Percentiles rank a stretch among this genome's conserved stretches.
Evolutionary conservation across 2,113 vertebrate genomes (phyloP).

Genomic region (Rhizomys pruinosus): DNA sequence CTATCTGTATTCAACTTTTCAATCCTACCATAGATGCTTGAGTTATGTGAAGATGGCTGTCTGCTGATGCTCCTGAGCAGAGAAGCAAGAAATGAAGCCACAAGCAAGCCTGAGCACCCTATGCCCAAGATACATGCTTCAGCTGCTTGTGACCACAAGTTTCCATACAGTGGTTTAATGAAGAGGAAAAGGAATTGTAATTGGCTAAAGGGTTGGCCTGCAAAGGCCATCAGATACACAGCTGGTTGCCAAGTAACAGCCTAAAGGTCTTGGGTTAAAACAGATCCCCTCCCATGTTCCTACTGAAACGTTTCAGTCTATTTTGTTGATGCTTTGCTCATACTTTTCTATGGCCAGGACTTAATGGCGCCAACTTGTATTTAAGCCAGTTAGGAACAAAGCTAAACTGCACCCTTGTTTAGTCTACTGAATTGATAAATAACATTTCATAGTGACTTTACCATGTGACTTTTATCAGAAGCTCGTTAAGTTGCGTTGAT

Average conservation of each 20-base stretch:
- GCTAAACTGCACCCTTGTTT: slow-evolving; percentile 53
- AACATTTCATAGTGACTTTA: slow-evolving; percentile 16
- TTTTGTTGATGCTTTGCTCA: slow-evolving; percentile 50
- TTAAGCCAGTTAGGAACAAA: slow-evolving; percentile 69
- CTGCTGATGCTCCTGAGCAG: neutral
- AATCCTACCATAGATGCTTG: neutral
- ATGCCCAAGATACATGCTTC: neutral
- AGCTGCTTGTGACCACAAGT: neutral
- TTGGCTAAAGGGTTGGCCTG: neutral
- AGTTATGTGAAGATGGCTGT: neutral
- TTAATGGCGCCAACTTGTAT: too few species aligned
- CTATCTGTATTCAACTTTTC: neutral
- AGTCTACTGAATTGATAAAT: slow-evolving; percentile 50
- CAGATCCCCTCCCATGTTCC: slow-evolving; percentile 24
- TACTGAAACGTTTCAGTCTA: slow-evolving; percentile 58
- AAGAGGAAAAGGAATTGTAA: neutral
- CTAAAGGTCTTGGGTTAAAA: slow-evolving; percentile 42
- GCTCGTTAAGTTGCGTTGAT: slow-evolving; percentile 98
- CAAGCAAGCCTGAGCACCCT: slow-evolving; percentile 45
- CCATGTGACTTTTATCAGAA: slow-evolving; percentile 94
- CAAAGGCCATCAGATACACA: too few species aligned
- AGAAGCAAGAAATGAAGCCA: slow-evolving; percentile 25
- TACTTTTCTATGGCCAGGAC: slow-evolving; percentile 58
- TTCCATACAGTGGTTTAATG: slow-evolving; percentile 12
- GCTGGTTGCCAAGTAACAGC: slow-evolving; percentile 55